These are phyloP conservation scores for Scolanthus callimorphus DNA, from an alignment of 92 coral and sea anemone genomes.

Conservation along the genomic window DNA sequence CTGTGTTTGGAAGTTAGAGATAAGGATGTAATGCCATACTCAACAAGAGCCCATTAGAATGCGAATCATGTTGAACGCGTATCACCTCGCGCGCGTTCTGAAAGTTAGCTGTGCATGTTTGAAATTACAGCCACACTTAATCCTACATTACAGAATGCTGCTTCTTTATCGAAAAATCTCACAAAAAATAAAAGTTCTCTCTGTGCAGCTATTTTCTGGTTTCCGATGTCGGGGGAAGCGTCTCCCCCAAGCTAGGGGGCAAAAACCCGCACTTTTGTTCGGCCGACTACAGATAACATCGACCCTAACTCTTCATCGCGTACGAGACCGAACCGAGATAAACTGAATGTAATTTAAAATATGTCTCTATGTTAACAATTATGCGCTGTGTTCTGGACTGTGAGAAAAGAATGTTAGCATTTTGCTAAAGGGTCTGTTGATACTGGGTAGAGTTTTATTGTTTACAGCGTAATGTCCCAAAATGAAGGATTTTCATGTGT, in stretches of 20 bases:
- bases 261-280: neutral
- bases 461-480: no score
- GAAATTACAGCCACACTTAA: no score
- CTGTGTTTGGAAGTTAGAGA: constrained; percentile 53
- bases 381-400: no score
- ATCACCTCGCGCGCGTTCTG: neutral
- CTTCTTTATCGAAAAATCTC: no score
- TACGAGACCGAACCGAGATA: constrained; percentile 20
- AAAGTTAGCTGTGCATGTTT: neutral
- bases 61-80: constrained; percentile 23
- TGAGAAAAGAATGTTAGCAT: no score
- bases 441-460: no score
- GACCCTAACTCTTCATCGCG: constrained; percentile 1
- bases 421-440: no score
- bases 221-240: neutral
- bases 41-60: constrained; percentile 42
- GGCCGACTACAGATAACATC: neutral
- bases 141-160: no score
- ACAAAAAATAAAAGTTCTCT: no score
- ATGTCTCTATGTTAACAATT: constrained; percentile 25
- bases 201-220: no score
- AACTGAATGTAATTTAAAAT: constrained; percentile 11
- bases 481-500: no score
- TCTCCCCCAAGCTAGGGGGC: neutral
- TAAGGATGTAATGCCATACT: constrained; percentile 76